A percentile compares a stretch with the other conserved stretches of the same genome.
These are phyloP conservation scores for Miichthys miiuy DNA, from an alignment of 2,797 vertebrate genomes.

Conservation along the genomic window DNA sequence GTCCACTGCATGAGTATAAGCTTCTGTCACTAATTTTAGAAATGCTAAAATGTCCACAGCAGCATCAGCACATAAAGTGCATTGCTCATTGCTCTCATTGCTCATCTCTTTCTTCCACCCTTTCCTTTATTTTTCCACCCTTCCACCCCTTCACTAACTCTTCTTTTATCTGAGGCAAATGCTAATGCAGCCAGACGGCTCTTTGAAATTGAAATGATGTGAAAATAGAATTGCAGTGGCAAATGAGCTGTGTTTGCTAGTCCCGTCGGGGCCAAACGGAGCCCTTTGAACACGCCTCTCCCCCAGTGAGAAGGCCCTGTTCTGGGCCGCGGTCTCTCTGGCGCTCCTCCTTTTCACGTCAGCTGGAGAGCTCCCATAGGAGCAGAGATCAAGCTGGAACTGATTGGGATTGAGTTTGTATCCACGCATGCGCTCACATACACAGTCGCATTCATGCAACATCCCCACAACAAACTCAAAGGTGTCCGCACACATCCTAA, in stretches of 20 bases:
- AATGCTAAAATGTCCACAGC: slow-evolving; percentile 5
- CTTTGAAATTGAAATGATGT: slow-evolving; percentile 89
- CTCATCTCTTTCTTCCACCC: slow-evolving; percentile 32
- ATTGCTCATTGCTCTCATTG: slow-evolving; percentile 9
- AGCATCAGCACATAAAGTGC: slow-evolving; percentile 32
- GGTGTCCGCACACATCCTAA: neutral
- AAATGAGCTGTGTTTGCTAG: slow-evolving; percentile 83
- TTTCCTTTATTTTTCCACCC: slow-evolving; percentile 42
- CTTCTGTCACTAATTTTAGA: slow-evolving; percentile 46
- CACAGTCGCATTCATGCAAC: slow-evolving; percentile 16
- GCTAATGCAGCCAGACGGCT: slow-evolving; percentile 79
- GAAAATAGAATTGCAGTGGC: slow-evolving; percentile 83
- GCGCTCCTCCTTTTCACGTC: slow-evolving; percentile 51
- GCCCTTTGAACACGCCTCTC: slow-evolving; percentile 76
- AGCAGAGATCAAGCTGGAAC: slow-evolving; percentile 60
- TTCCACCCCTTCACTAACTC: slow-evolving; percentile 56
- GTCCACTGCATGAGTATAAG: neutral
- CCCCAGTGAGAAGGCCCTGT: slow-evolving; percentile 61
- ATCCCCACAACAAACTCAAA: neutral
- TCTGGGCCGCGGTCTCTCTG: slow-evolving; percentile 64
- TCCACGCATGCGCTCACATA: slow-evolving; percentile 28
- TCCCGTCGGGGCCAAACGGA: slow-evolving; percentile 68
- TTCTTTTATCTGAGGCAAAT: slow-evolving; percentile 77
- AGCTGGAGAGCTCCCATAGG: slow-evolving; percentile 50
- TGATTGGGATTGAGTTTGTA: slow-evolving; percentile 48